A percentile compares a stretch with the other conserved stretches of the same genome.
These are phyloP conservation scores for Pomatostomus ruficeps DNA, from an alignment of 2,113 vertebrate species.

Conservation along the genomic window DNA sequence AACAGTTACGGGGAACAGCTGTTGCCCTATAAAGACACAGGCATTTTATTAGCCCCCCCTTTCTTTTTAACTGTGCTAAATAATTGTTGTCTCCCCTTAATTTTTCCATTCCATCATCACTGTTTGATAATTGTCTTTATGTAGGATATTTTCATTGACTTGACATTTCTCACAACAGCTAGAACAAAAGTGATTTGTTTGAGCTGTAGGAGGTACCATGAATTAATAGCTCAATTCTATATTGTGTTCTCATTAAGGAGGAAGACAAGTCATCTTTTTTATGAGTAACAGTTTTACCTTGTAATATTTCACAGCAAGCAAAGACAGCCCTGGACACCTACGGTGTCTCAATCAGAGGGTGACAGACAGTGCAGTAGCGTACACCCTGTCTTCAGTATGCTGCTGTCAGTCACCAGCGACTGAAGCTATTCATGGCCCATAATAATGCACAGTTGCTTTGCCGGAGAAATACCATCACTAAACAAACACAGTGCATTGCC, in stretches of 20 bases:
- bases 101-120: background rate
- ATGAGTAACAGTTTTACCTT: slow-evolving; percentile 64
- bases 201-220: background rate
- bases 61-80: background rate
- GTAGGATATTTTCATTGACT: background rate
- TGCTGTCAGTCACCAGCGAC: slow-evolving; percentile 69
- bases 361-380: slow-evolving; percentile 45
- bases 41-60: background rate
- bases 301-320: slow-evolving; percentile 57
- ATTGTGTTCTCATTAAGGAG: slow-evolving; percentile 42
- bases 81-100: background rate
- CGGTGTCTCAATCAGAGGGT: slow-evolving; percentile 47
- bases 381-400: slow-evolving; percentile 48
- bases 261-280: slow-evolving; percentile 45
- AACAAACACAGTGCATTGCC: background rate
- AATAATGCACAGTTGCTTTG: slow-evolving; percentile 58
- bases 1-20: background rate
- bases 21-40: background rate
- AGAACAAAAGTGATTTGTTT: slow-evolving; percentile 42
- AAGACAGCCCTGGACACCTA: slow-evolving; percentile 58
- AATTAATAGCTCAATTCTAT: slow-evolving; percentile 44
- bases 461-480: slow-evolving; percentile 11
- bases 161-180: slow-evolving; percentile 18
- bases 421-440: slow-evolving; percentile 58
- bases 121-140: background rate